Conservation (phyloP, 2,113 vertebrate genomes). For the Scolopax mira region DNA sequence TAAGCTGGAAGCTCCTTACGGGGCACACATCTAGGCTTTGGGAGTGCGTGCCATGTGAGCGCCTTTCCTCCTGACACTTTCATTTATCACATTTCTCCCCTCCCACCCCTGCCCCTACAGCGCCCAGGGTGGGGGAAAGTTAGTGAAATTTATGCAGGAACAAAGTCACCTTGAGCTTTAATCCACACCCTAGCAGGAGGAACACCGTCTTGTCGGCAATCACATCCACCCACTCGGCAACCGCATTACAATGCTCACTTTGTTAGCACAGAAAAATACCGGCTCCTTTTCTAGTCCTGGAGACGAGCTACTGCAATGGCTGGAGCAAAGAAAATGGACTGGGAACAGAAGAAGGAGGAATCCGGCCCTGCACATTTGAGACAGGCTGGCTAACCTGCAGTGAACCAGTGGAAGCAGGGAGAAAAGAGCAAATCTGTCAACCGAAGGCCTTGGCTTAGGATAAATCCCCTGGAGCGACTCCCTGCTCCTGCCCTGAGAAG, state of each 20-base stretch:
- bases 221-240: conserved; percentile 39
- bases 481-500: background rate
- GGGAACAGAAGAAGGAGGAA: background rate
- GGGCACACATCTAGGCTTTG: background rate
- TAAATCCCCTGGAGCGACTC: background rate
- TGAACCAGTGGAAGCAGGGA: background rate
- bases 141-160: conserved; percentile 33
- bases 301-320: background rate
- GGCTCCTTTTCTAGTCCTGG: background rate
- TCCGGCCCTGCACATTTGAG: background rate
- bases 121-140: background rate
- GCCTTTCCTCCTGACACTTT: background rate
- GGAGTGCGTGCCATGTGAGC: background rate
- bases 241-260: conserved; percentile 44
- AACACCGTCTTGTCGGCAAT: conserved; percentile 6
- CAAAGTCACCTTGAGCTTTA: conserved; percentile 61
- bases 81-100: conserved; percentile 18
- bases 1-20: background rate
- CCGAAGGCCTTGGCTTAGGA: background rate
- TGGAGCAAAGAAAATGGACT: background rate
- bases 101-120: background rate
- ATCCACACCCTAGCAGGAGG: conserved; percentile 54
- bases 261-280: conserved; percentile 11
- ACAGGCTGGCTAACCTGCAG: background rate
- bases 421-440: background rate